Base-by-base conservation (phyloP, 2,797 vertebrate species). In the Hylomyscus alleni region DNA sequence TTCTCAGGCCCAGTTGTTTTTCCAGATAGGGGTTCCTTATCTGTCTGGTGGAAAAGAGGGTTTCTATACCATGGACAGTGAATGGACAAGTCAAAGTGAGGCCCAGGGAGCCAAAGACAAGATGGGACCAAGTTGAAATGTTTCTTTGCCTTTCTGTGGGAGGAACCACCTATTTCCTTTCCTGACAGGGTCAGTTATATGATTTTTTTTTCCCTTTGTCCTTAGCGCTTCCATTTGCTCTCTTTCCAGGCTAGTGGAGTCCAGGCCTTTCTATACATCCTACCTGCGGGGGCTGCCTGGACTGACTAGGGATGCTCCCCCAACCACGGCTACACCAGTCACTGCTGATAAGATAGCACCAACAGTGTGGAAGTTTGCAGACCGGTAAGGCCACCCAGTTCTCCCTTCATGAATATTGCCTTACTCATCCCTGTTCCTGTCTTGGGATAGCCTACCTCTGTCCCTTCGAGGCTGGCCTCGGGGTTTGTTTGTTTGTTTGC, bases 221-320 rank as follows among this genome's bases (percentile, higher is more conserved):
- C 72, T 83, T 93, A 95, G 22, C 4, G 1, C 40, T 73, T 50
- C 47, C 83, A 47, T 40, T 22, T 29, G 2, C 91, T 77, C 58
- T 97, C 37, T 91, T 78, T 44, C 26, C 98, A 99, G 99, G 90
- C 97, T 98, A 56, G 17, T 77, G 4, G 99, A 99, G 95, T 99
- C 98, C 0, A 99, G 99, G 81, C 50, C 98, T 67, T 99, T 99
- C 98, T 99, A 99, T 97, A 99, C 99, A 1, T 98, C 98, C 75
- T 99, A 98, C 98, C 99, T 99, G 98, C 98, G 98, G 98, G 98
- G 97, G 56, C 98, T 99, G 37, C 98, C 99, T 0, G 99, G 99
- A 1, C 98, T 99, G 95, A 98, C 98, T 89, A 98, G 99, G 0
- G 98, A 98, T 26, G 98, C 98, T 54, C 91, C 96, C 92, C 98